Base-by-base conservation (phyloP, 2,888 invertebrate genomes). In the Aphidoletes aphidimyza region DNA sequence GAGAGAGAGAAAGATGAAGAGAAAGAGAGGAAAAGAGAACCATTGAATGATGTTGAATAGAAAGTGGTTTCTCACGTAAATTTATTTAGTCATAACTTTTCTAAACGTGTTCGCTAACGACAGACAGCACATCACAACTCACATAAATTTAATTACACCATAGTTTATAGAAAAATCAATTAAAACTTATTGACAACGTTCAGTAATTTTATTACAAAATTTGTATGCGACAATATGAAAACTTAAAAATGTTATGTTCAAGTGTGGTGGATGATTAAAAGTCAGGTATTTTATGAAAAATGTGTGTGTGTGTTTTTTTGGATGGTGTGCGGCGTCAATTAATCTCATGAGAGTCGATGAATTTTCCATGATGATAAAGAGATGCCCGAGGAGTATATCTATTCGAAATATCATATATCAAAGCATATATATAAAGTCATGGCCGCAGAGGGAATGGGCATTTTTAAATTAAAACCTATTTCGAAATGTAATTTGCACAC, bases 381-480 rank as follows among this genome's bases (percentile, higher is more conserved):
- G 17, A 19, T 17, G 11, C 3, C 22, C n/a, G 11, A 54, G 54
- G 11, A 26, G 19, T 14, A 47, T 2, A 54, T 26, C 2, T 54
- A 54, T 54, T 3, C 22, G 19, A n/a, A n/a, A n/a, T n/a, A n/a
- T n/a, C n/a, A n/a, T n/a, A 2, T 26, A 26, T 30, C 69, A 69
- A 69, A 69, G 8, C 30, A 69, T 14, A 30, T n/a, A n/a, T n/a
- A n/a, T 30, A 30, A 11, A 69, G 30, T 14, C 14, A 30, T 22
- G 6, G 30, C 3, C 30, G 30, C n/a, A n/a, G 14, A 69, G 30
- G 22, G 81, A n/a, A 81, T 81, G 39, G 14, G 81, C 5, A 37
- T 37, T 81, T 81, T 81, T 37, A 81, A 37, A 81, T 81, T 81
- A 81, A 81, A 81, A 81, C 81, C 81, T 81, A 81, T 39, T 81